Percentiles rank a stretch among this genome's conserved stretches.
phyloP scores from a whole-genome alignment of 2,797 vertebrate species.

The Cephalopachus bancanus region DNA sequence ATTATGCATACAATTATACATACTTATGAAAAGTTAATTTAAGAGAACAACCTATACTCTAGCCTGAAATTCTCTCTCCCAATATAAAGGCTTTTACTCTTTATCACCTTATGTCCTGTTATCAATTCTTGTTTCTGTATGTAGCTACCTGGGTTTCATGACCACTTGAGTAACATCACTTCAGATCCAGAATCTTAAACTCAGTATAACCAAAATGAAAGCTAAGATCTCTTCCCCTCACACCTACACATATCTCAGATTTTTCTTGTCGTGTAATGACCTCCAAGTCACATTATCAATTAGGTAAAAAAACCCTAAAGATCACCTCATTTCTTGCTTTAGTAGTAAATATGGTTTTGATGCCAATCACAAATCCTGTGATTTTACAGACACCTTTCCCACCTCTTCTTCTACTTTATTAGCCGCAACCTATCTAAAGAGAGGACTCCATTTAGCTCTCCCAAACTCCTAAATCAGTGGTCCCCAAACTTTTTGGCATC shows the following conservation, averaged over 20 bases:
- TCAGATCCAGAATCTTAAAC: neutral
- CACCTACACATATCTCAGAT: no score
- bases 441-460: neutral
- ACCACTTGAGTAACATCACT: neutral
- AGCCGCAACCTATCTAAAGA: no score
- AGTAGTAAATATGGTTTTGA: neutral
- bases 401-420: rapidly evolving
- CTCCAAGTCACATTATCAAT: neutral
- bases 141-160: neutral
- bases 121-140: no score
- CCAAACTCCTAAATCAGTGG: no score
- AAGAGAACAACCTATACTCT: neutral
- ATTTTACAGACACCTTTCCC: neutral
- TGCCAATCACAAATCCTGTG: neutral
- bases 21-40: neutral
- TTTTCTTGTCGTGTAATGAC: neutral
- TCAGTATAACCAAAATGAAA: neutral
- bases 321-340: neutral
- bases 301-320: neutral
- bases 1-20: neutral
- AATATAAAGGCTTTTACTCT: neutral
- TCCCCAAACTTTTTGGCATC: no score
- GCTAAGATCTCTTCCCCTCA: neutral
- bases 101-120: neutral
- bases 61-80: neutral